These are phyloP conservation scores for Melitaea athalia DNA, from an alignment of 2,888 invertebrate genomes.

Conservation along the genomic window DNA sequence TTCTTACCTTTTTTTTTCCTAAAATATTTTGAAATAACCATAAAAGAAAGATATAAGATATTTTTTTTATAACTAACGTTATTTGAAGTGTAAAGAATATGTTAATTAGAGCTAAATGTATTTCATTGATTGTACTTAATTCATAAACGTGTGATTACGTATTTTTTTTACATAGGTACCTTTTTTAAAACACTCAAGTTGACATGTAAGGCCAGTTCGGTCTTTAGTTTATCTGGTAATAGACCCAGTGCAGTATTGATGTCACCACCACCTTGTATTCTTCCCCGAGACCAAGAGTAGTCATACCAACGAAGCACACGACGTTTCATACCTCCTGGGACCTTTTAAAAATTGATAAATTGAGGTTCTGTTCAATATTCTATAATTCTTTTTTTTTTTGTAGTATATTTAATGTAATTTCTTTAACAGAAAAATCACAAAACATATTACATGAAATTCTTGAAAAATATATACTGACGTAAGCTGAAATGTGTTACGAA, in stretches of 20 bases:
- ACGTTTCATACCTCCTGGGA: slow-evolving; percentile 97
- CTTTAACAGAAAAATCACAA: no score
- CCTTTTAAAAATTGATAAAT: slow-evolving; percentile 65
- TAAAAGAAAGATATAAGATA: no score
- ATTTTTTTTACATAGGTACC: slow-evolving; percentile 72
- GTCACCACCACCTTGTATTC: slow-evolving; percentile 97
- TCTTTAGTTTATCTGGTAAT: slow-evolving; percentile 97
- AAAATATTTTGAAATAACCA: not conserved
- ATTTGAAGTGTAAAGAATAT: no score
- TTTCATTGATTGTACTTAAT: not conserved
- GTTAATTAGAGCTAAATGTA: no score
- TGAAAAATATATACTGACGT: no score
- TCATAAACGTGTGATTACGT: not conserved
- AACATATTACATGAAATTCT: no score
- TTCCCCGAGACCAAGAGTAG: slow-evolving; percentile 98
- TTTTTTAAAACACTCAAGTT: slow-evolving; percentile 97
- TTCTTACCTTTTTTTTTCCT: not conserved
- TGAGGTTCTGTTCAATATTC: not conserved
- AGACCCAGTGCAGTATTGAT: slow-evolving; percentile 97
- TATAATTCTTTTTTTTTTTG: no score
- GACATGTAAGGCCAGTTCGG: slow-evolving; percentile 97
- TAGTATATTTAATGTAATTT: no score
- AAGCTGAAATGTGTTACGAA: no score
- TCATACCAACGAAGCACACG: slow-evolving; percentile 98
- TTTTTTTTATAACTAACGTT: no score